Evolutionary conservation across 2,888 invertebrate species (phyloP), one percentile per base, ranked within the genome.

Genomic region (Drosophila trichaetosa): DNA sequence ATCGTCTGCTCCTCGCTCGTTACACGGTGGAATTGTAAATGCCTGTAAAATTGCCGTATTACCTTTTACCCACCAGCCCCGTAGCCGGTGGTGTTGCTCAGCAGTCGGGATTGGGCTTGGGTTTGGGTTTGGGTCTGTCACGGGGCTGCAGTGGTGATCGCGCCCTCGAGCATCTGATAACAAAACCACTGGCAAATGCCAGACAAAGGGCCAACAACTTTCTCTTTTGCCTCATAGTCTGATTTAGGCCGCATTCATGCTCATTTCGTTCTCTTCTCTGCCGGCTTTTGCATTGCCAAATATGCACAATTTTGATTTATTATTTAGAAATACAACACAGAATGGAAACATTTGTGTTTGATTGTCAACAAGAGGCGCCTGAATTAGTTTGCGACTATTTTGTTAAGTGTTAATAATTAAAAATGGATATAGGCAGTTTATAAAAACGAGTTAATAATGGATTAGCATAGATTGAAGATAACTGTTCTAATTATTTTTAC

Each of bases 81-180:
- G 48, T 31, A 36, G 40, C 60, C 29, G 68, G 51, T 75, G 69
- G 66, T 73, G 60, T 57, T 69, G 42, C 61, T 49, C 49, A 49
- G 72, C n/a, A 53, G 53, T 56, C 67, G 56, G 62, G 16, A 42
- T 21, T 62, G 66, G 62, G 40, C 54, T 67, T 53, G 11, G 56
- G 31, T 16, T 54, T 54, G 69, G 46, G 11, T 49, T 21, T 57
- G 71, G 71, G 56, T 78, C 71, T 72, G 76, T 65, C 31, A 62
- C 80, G 71, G 62, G 69, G 76, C 69, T 61, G 76, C 60, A 62
- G 69, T 59, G 77, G 73, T 72, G 83, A 91, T 91, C 89, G 91
- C 91, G 91, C 91, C 91, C 86, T 90, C 84, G 74, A 75, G 63
- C 72, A 73, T 80, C 84, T 82, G 91, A 91, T 91, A 88, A 85